Base-by-base conservation (phyloP, 1,140 invertebrate genomes). In the Anastatus disparis region DNA sequence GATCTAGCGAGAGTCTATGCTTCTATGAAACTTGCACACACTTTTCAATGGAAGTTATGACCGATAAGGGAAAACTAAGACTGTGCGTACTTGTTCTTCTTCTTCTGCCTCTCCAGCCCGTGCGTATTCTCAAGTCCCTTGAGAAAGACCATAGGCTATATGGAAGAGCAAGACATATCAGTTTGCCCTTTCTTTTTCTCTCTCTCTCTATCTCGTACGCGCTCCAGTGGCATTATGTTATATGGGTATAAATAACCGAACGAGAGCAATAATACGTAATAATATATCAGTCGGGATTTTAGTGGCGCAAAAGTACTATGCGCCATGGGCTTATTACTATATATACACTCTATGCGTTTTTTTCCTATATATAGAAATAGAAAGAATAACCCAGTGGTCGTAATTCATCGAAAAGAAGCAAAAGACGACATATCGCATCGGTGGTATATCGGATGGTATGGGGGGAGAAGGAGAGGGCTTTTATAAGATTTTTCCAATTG, bases 241-340 rank as follows among this genome's bases (percentile, higher is more conserved):
- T 85, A 85, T 85, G 82, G 83, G 80, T 85, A 86, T 86, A 85
- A 86, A 86, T 86, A 86, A 86, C 84, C 82, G 83, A 84, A 84
- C 80, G 79, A 81, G 79, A 83, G 84, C 83, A 86, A 86, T 86
- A 84, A 86, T 86, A 85, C 85, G 83, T 85, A 86, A 86, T 86
- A 86, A 86, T 86, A 86, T 86, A 86, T 86, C 85, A 86, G 85
- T 80, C 82, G 81, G 85, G 85, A 86, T 86, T 85, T 85, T 84
- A 85, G 84, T 86, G 79, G 79, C 79, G 82, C 75, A n/a, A n/a
- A n/a, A n/a, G n/a, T n/a, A n/a, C n/a, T n/a, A n/a, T n/a, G n/a
- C 82, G 81, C 81, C 75, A 79, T 53, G 22, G 20, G 64, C 24
- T 31, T 70, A 74, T n/a, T n/a, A n/a, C n/a, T n/a, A n/a, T n/a